phyloP scores from a whole-genome alignment of 1,140 invertebrate genomes.

The Idris sp. region DNA sequence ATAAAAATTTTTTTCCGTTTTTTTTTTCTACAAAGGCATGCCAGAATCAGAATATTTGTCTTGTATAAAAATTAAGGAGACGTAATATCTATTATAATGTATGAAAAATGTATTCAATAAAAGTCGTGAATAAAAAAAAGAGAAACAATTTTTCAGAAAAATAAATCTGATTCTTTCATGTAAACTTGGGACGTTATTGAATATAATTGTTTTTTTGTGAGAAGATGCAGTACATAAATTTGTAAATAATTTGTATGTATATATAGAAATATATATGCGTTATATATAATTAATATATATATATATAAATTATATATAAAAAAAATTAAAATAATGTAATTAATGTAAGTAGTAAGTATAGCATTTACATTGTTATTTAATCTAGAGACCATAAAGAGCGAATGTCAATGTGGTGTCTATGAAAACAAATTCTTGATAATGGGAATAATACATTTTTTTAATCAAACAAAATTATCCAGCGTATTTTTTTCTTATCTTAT shows the following conservation, averaged over 20 bases:
- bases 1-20: too few relatives aligned
- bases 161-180: slow-evolving; percentile 18
- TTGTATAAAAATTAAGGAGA: background rate
- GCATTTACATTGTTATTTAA: slow-evolving; percentile 69
- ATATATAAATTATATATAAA: too few relatives aligned
- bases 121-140: too few relatives aligned
- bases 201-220: too few relatives aligned
- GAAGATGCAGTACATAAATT: slow-evolving; percentile 30
- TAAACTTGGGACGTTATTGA: background rate
- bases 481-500: too few relatives aligned
- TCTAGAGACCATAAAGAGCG: slow-evolving; percentile 67
- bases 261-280: slow-evolving; percentile 61
- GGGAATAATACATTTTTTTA: slow-evolving; percentile 70
- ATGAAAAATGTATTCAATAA: slow-evolving; percentile 11
- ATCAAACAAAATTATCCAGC: slow-evolving; percentile 55
- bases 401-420: slow-evolving; percentile 69
- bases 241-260: slow-evolving; percentile 60
- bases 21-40: too few relatives aligned
- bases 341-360: slow-evolving; percentile 69
- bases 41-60: slow-evolving; percentile 6
- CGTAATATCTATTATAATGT: slow-evolving; percentile 7
- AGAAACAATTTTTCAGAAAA: too few relatives aligned
- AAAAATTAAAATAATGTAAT: slow-evolving; percentile 66
- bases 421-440: slow-evolving; percentile 65
- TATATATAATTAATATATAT: too few relatives aligned